phyloP scores from a whole-genome alignment of 1,140 invertebrate species.

The Neoseiulus cucumeris region DNA sequence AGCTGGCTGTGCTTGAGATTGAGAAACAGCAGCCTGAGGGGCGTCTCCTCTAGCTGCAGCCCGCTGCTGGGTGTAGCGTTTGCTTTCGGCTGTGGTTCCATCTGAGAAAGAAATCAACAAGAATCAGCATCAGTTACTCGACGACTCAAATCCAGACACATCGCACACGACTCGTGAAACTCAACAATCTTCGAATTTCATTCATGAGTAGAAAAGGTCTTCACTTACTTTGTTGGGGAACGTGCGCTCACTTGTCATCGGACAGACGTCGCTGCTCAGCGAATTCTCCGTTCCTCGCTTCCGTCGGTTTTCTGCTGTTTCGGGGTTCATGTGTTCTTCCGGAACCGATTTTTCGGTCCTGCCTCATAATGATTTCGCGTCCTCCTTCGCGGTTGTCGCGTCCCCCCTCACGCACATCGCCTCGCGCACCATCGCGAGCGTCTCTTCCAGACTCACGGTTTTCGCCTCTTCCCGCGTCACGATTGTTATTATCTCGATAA shows the following conservation, averaged over 20 bases:
- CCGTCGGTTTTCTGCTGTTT: neutral
- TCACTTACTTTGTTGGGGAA: neutral
- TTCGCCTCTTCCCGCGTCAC: neutral
- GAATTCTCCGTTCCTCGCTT: neutral
- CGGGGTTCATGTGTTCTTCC: slow-evolving; percentile 1
- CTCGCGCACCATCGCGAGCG: neutral
- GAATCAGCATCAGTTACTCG: too few species aligned
- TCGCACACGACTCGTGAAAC: too few species aligned
- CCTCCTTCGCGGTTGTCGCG: neutral
- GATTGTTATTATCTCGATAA: neutral
- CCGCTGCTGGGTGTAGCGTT: neutral
- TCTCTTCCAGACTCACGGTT: neutral
- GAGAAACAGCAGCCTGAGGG: neutral
- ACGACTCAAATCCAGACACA: too few species aligned
- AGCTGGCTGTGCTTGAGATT: neutral
- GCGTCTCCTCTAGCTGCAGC: neutral
- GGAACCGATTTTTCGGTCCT: neutral
- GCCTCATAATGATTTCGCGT: neutral
- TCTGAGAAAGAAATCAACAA: too few species aligned
- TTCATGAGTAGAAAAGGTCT: too few species aligned
- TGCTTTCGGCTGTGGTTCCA: neutral
- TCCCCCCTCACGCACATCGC: neutral
- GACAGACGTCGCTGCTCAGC: neutral
- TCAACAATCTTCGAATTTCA: too few species aligned
- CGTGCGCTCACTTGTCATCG: neutral